Conservation (phyloP, 2,797 vertebrate species). For the Falco rusticolus region DNA sequence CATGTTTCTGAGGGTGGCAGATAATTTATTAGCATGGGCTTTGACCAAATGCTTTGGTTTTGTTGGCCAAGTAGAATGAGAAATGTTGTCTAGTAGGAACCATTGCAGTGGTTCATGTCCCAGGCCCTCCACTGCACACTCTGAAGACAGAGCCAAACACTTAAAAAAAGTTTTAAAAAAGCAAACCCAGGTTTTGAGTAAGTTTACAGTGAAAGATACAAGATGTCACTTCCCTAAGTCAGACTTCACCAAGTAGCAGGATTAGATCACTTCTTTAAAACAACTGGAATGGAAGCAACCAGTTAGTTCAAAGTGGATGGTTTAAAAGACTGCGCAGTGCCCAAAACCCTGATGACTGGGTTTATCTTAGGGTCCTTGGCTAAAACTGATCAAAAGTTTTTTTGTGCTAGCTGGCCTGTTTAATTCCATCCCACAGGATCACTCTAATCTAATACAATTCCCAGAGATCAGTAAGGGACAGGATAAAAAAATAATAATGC, state of each 20-base stretch:
- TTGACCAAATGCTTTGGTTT: neutral
- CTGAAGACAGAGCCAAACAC: neutral
- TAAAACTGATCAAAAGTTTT: neutral
- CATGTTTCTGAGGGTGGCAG: neutral
- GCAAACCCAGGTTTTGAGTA: neutral
- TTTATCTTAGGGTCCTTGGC: neutral
- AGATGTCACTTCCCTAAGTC: neutral
- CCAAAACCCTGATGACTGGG: neutral
- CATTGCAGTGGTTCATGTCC: neutral
- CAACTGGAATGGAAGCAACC: neutral
- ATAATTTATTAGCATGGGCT: neutral
- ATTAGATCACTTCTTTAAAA: neutral
- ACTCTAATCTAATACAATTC: neutral
- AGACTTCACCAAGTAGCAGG: neutral
- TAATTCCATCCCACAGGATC: neutral
- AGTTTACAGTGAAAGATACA: neutral
- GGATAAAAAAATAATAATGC: neutral
- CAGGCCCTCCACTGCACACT: fast-evolving
- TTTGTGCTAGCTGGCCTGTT: neutral
- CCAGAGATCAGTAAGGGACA: neutral
- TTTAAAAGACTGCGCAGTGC: neutral
- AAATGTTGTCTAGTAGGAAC: neutral
- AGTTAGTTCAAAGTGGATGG: neutral
- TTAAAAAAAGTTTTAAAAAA: neutral
- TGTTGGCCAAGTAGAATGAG: neutral